Evolutionary conservation across 2,888 invertebrate species (phyloP), one percentile per base, ranked within the genome.

Genomic region (Sceliomorpha sp.): DNA sequence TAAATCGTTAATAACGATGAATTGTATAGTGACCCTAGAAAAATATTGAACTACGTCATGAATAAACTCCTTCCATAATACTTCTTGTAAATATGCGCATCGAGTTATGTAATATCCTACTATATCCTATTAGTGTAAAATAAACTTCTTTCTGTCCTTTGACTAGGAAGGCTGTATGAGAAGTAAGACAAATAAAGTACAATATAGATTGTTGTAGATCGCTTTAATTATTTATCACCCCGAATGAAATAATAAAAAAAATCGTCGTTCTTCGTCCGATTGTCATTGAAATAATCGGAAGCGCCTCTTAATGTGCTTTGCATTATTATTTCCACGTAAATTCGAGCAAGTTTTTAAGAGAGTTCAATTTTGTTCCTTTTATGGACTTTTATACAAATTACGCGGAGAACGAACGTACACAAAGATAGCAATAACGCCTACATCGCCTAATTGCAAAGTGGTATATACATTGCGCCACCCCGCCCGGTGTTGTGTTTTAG

Each of bases 381-480:
- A 56, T 51, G 39, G 31, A 37, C 44, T 50, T 58, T 66, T 53
- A 47, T 47, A 51, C 47, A 59, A 66, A 66, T 66, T 45, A 66
- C 66, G 32, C 34, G 64, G 40, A 24, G 34, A 5, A 10, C 26
- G 32, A 55, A 48, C 53, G 9, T 29, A 39, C 59, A 59, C 58
- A 53, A 66, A 53, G 59, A 59, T 66, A 58, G 32, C 51, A 56
- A 58, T 66, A 66, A 66, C 58, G 58, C 66, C 53, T 66, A 66
- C 66, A 53, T 51, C 51, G 66, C 66, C 58, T 66, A 66, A 66
- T 58, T 66, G 51, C 58, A 13, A 20, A 47, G 39, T 15, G 37
- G 58, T 37, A 58, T 64, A 45, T 45, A 64, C 44, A 44, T 20
- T 4, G 50, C 50, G 51, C 45, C 44, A 24, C 17, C 45, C 55